Evolutionary conservation across 1,140 invertebrate species (phyloP), one percentile per base, ranked within the genome.

Genomic region (Vanessa tameamea): DNA sequence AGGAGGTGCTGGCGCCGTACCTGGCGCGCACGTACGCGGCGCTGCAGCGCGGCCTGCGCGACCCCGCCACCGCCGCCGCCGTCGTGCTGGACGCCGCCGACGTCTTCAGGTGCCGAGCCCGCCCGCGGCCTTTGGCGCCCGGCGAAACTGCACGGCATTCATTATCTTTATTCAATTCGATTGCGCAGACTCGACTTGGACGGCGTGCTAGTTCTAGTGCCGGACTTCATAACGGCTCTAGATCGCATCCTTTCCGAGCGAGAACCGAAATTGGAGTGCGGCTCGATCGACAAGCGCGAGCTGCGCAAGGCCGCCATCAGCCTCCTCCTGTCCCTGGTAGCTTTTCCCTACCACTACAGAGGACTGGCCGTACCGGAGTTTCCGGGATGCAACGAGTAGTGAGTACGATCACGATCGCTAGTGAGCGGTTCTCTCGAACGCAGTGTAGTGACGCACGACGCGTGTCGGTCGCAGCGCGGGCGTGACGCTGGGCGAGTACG

Each of bases 21-120:
- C 94, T 99, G 78, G 97, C 98, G 0, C 94, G 98, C 74, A 99
- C 99, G 92, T 99, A 99, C 92, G 95, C 98, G 81, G 97, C 97
- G 12, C 92, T 99, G 77, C 96, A 97, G 78, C 96, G 97, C 87
- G 98, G 98, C 12, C 94, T 99, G 6, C 95, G 96, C 86, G 91
- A 92, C 83, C 87, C 92, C 23, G 81, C 84, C 73, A 90, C 89
- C 16, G 91, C 91, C 23, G 87, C 90, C 69, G 90, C 90, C 43
- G 87, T 93, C 26, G 88, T 93, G 26, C 69, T 89, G 1, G 86
- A 93, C 76, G 87, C 92, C 3, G 79, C 87, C 0, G 90, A 93
- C 53, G 87, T 93, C 31, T 93, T 93, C 82, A 78, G 92, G 92
- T 93, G 69, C 0, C 95, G 95, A 82, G 8, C 95, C 95, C 14